Percentiles rank a stretch among this genome's conserved stretches.
These are phyloP conservation scores for Sanderia malayensis DNA, from an alignment of 30 jellyfish, hydroid and myxozoan genomes.

Conservation along the genomic window DNA sequence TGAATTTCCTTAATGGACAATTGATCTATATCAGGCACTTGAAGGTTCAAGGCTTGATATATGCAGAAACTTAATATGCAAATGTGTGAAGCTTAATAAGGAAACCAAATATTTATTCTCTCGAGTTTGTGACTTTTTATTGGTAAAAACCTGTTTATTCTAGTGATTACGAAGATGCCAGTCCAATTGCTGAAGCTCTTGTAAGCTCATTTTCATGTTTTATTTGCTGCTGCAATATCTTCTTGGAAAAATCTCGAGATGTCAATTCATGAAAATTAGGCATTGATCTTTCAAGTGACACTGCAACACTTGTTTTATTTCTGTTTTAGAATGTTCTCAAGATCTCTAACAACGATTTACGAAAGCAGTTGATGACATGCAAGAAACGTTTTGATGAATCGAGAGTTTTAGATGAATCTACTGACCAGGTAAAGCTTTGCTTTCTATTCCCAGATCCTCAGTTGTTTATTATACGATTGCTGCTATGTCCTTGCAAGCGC, in stretches of 20 bases:
- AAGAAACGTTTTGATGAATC: slow-evolving; percentile 29
- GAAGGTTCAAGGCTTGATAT: no score
- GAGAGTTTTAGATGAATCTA: slow-evolving; percentile 33
- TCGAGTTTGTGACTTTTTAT: no score
- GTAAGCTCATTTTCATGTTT: not conserved
- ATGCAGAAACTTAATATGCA: no score
- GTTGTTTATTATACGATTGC: not conserved
- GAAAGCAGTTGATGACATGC: slow-evolving; percentile 27
- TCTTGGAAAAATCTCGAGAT: not conserved
- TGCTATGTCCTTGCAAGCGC: not conserved
- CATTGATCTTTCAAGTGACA: no score
- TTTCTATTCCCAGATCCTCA: not conserved
- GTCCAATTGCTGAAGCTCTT: slow-evolving; percentile 28
- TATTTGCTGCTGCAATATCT: not conserved
- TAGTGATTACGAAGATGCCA: slow-evolving; percentile 17
- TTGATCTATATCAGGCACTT: no score
- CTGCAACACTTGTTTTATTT: not conserved
- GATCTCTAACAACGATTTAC: slow-evolving; percentile 36
- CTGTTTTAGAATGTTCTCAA: not conserved
- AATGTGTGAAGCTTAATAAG: no score
- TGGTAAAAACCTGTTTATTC: no score
- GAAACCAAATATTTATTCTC: no score
- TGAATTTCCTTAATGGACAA: no score
- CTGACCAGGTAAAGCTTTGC: slow-evolving; percentile 23
- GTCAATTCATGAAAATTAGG: not conserved